phyloP scores from a whole-genome alignment of 2,888 invertebrate species.

The Pristionchus entomophagus region DNA sequence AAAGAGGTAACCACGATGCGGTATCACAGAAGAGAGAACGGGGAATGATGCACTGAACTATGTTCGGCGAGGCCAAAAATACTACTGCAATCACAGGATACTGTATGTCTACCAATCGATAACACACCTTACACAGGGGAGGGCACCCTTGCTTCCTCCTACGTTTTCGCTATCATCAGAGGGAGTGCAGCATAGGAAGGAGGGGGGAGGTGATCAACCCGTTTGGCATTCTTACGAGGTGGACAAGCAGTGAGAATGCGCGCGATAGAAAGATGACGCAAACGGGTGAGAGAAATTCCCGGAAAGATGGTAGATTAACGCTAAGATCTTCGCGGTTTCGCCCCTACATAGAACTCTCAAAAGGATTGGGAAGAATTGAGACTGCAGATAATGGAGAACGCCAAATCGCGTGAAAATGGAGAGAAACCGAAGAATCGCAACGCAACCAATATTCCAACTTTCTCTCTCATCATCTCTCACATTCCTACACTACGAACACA shows the following conservation, averaged over 20 bases:
- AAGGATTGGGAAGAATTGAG: background rate
- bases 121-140: background rate
- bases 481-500: background rate
- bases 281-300: background rate
- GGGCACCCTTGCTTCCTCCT: conserved; percentile 11
- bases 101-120: background rate
- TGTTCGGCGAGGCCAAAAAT: background rate
- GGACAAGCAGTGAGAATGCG: background rate
- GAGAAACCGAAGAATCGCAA: too few relatives aligned
- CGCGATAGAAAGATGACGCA: background rate
- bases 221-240: conserved; percentile 12
- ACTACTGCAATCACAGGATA: background rate
- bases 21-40: conserved; percentile 6
- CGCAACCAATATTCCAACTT: too few relatives aligned
- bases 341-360: background rate
- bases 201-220: conserved; percentile 1
- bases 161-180: conserved; percentile 12
- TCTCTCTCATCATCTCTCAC: too few relatives aligned
- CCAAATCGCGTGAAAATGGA: too few relatives aligned
- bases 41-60: too few relatives aligned
- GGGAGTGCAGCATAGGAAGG: background rate
- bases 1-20: background rate
- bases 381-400: too few relatives aligned
- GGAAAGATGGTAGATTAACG: background rate
- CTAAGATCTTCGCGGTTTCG: background rate